These are phyloP conservation scores for Hippopotamyrus pictus DNA, from an alignment of 2,797 vertebrate species.

Conservation along the genomic window DNA sequence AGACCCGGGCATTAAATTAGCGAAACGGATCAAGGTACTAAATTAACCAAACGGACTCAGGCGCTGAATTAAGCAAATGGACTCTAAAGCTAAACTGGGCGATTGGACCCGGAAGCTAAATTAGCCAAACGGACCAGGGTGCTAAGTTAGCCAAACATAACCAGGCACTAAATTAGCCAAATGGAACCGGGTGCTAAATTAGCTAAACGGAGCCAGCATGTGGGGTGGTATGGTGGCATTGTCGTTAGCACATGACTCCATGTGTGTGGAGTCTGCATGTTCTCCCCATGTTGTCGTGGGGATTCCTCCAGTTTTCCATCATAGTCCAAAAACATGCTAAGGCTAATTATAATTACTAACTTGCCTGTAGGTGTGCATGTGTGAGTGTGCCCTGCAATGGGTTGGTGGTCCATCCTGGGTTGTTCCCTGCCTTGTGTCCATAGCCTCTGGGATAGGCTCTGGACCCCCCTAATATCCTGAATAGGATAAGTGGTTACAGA, in stretches of 20 bases:
- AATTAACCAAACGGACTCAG: not conserved
- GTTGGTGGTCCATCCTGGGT: not conserved
- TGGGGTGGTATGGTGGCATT: not conserved
- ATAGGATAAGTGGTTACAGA: not conserved
- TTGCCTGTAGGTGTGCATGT: not conserved
- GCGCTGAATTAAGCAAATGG: not conserved
- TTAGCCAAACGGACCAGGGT: not conserved
- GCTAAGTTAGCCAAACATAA: not conserved
- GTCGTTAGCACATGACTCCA: not conserved
- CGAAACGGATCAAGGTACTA: not conserved
- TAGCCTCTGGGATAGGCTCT: not conserved
- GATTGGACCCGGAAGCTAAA: not conserved
- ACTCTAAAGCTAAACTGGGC: not conserved
- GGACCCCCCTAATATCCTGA: not conserved
- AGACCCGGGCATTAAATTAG: not conserved
- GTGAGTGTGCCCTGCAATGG: not conserved
- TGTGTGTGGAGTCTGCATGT: not conserved
- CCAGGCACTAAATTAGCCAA: not conserved
- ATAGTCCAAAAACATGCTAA: not conserved
- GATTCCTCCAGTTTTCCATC: not conserved
- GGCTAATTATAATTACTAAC: not conserved
- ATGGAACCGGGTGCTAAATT: not conserved
- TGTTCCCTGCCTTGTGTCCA: not conserved
- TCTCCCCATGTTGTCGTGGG: not conserved
- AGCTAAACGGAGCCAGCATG: not conserved